Base-by-base conservation (phyloP, 2,888 invertebrate genomes). In the Andrena camellia region DNA sequence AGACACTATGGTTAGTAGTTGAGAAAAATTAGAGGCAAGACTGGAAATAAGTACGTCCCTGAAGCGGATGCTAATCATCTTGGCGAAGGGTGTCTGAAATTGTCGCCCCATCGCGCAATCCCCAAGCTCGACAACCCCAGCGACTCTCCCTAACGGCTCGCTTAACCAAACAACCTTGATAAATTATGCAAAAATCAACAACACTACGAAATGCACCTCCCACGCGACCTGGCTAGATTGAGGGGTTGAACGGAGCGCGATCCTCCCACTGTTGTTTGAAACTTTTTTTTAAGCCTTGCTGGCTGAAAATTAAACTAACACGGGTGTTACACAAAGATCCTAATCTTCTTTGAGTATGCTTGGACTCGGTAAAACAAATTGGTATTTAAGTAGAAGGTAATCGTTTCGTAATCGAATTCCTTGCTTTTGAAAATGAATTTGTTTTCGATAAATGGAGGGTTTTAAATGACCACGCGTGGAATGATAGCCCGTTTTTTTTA, bases 181-280 rank as follows among this genome's bases (percentile, higher is more conserved):
- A 93, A 93, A 93, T 93, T 93, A 93, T 93, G 93, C 92, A 93
- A 93, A 93, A 93, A 93, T 93, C 92, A 93, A 93, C 93, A 93
- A 92, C 90, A 90, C 91, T 91, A 91, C 89, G 90, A 88, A 88
- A 90, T 88, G 87, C 84, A 89, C 86, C 90, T 86, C 87, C 81
- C 80, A 85, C 83, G 83, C 83, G 72, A 83, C 76, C 62, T 59
- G 78, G 69, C 48, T 80, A 70, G 75, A 81, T 85, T 20, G 75
- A 67, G 75, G 76, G 63, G 54, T 69, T 50, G 64, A 29, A 73
- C 64, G 42, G 62, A 26, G 63, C 42, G 23, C n/a, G 50, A 59
- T 84, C 52, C 35, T 73, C 26, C 60, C 35, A 10, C 60, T 48
- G 52, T 71, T n/a, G 62, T 42, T 31, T 17, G 17, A 67, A 83